phyloP scores from a whole-genome alignment of 2,888 invertebrate genomes.

The Lepidocyrtinus sp. region DNA sequence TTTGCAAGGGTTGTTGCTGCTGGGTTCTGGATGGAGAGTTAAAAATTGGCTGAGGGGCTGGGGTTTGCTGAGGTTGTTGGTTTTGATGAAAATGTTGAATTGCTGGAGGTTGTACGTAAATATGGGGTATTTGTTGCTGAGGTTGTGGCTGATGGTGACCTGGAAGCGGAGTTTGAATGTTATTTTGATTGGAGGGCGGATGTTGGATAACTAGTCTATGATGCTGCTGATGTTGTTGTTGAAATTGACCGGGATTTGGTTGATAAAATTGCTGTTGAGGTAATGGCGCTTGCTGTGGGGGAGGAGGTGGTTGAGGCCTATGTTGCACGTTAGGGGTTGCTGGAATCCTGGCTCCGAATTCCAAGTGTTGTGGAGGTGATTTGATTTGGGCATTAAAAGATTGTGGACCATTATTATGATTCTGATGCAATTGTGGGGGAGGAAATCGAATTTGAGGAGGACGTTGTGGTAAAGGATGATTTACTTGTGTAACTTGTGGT shows the following conservation, averaged over 20 bases:
- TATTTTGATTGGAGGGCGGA: constrained; percentile 15
- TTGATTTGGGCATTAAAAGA: constrained; percentile 39
- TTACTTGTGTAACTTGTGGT: too few species aligned
- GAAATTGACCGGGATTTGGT: constrained; percentile 27
- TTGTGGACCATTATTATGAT: too few species aligned
- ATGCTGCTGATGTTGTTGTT: constrained; percentile 43
- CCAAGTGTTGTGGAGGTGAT: constrained; percentile 23
- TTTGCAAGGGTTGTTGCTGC: constrained; percentile 27
- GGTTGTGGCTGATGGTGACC: too few species aligned
- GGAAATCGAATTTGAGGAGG: constrained; percentile 27
- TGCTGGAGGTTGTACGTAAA: neutral
- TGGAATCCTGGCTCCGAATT: constrained; percentile 56
- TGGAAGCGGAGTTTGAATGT: too few species aligned
- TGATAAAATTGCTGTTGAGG: constrained; percentile 27
- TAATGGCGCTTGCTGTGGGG: constrained; percentile 3
- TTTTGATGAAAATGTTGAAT: neutral
- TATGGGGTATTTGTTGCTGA: neutral
- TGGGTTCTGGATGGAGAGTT: constrained; percentile 8
- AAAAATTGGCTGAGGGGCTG: neutral
- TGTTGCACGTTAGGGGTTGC: constrained; percentile 25
- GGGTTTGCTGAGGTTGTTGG: constrained; percentile 12
- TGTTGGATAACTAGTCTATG: neutral
- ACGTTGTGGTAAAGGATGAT: neutral
- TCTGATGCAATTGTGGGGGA: constrained; percentile 21
- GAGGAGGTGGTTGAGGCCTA: constrained; percentile 25